These are phyloP conservation scores for Drosophila demipolita DNA, from an alignment of 2,888 invertebrate species.

Conservation along the genomic window DNA sequence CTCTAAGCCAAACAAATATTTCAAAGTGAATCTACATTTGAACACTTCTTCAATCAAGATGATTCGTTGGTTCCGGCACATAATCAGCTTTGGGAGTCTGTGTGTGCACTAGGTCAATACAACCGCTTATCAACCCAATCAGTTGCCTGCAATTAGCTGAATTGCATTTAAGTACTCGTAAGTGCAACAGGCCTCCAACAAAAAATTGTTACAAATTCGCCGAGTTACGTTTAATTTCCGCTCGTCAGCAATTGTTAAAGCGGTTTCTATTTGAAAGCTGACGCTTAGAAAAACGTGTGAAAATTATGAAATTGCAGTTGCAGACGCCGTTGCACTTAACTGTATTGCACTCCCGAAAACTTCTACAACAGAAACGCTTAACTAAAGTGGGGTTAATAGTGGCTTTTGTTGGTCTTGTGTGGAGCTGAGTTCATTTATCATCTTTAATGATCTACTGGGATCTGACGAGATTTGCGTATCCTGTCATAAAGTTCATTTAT, in stretches of 20 bases:
- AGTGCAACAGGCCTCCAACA: constrained; percentile 46
- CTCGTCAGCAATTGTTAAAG: constrained; percentile 58
- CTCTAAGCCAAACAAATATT: background rate
- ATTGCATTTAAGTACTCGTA: constrained; percentile 67
- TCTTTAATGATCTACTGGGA: constrained; percentile 56
- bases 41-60: background rate
- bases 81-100: constrained; percentile 36
- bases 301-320: constrained; percentile 72
- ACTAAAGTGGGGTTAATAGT: constrained; percentile 44
- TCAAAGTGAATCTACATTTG: constrained; percentile 5
- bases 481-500: constrained; percentile 66
- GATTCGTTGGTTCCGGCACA: constrained; percentile 58
- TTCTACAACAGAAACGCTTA: constrained; percentile 25
- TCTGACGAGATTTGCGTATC: constrained; percentile 72
- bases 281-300: constrained; percentile 69
- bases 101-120: constrained; percentile 40
- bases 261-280: constrained; percentile 48
- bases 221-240: constrained; percentile 56
- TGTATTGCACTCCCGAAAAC: constrained; percentile 62
- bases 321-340: constrained; percentile 27
- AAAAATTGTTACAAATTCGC: constrained; percentile 63
- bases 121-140: constrained; percentile 62
- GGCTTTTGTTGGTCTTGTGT: constrained; percentile 54
- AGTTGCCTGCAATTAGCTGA: constrained; percentile 62
- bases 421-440: constrained; percentile 42